Evolutionary conservation across 2,113 vertebrate genomes (phyloP), one percentile per base, ranked within the genome.

Genomic region (Cisticola juncidis): DNA sequence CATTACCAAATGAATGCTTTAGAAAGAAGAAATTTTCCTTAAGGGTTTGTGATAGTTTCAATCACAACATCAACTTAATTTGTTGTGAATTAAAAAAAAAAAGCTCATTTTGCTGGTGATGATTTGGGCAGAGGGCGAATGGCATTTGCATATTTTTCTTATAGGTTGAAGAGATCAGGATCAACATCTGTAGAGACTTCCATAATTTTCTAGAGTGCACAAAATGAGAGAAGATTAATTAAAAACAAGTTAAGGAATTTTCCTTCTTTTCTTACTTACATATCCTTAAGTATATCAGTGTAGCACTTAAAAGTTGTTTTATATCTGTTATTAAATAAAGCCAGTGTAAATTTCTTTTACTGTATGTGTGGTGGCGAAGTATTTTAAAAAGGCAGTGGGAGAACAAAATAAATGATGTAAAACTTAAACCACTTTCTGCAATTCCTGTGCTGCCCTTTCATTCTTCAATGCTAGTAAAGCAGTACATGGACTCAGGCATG

Each of bases 111-210:
- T 93, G 6, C 26, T 80, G 61, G 44, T 0, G 0, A 8, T 62
- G 15, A 26, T 7, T 12, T 6, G 4, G 25, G 26, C 5, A 5
- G 2, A 1, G 6, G 6, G 8, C 1, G 5, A 68, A 45, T 13
- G 10, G 11, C 11, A 44, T 77, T 83, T 45, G 15, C 23, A 23
- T 23, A 4, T 48, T 60, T 77, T 66, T 24, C 50, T 68, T 70
- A 47, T 51, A 65, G 21, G 25, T 23, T 66, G 42, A 60, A 76
- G 31, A 57, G 36, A 69, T 76, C 20, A 51, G 13, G 26, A 61
- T 71, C 35, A 81, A 48, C 35, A 36, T 64, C 40, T 60, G 5
- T 42, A 85, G 18, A 86, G 23, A 35, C 12, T 80, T 66, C 33
- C 15, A 22, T 50, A 10, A 12, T 64, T 94, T 68, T 61, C 12